Base-by-base conservation (phyloP, 2,888 invertebrate species). In the Lathronympha strigana region DNA sequence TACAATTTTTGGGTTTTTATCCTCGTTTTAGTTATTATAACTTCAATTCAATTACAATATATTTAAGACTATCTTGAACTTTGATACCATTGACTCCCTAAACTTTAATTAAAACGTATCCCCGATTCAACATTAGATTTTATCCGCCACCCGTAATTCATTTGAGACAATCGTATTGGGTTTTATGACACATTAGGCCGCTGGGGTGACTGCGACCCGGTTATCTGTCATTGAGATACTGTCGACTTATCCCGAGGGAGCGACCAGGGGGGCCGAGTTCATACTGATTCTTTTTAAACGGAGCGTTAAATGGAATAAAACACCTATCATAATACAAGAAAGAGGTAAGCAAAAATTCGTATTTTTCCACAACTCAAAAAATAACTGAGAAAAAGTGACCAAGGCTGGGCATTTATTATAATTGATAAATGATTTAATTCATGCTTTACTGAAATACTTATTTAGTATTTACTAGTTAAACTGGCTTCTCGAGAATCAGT, bases 171-270 rank as follows among this genome's bases (percentile, higher is more conserved):
- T 88, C 81, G 82, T 81, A 79, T 82, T 79, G 78, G 84, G 86
- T 85, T 87, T 90, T 90, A 89, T 89, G 89, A 90, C 87, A 85
- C 88, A 88, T 90, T 88, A 88, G 81, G 73, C 69, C 69, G 76
- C 72, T 73, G 71, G 72, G 76, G 81, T 66, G 73, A 69, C 67
- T 63, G 71, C 69, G 74, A 75, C 83, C 78, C 71, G 73, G 83
- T 79, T 86, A 86, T 86, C 87, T 83, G 84, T 87, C 87, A 87
- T 81, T 77, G 80, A 84, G 87, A 88, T 88, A 86, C 82, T 83
- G 89, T 86, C 88, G 84, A 85, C 79, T 84, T 82, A 83, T 84
- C 85, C 83, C 76, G 63, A 72, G 87, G 86, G 87, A 83, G 54
- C 67, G 66, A 70, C 80, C 75, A 76, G 69, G 63, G 80, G 78